Percentiles rank a stretch among this genome's conserved stretches.
Conservation (phyloP, 2,888 invertebrate genomes). For the Oscheius sp. region DNA sequence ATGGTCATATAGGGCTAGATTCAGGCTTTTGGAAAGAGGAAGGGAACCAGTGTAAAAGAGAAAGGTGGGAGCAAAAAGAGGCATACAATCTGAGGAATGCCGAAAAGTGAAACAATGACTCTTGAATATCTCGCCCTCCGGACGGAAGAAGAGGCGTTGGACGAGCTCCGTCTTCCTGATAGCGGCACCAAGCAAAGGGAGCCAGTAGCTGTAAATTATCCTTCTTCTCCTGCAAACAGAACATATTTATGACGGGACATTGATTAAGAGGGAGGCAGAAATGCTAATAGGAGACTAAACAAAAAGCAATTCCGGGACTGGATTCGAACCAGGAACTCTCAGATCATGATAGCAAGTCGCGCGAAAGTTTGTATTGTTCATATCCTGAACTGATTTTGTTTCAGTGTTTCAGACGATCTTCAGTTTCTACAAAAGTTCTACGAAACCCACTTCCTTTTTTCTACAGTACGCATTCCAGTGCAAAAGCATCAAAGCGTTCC, state of each 20-base stretch:
- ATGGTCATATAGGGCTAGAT: not conserved
- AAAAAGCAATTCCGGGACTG: not conserved
- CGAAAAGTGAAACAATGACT: not conserved
- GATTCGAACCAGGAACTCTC: too few relatives aligned
- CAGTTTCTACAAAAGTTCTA: too few relatives aligned
- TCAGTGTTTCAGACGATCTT: too few relatives aligned
- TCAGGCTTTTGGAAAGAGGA: not conserved
- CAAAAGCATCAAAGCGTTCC: slow-evolving; percentile 19
- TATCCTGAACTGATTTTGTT: too few relatives aligned
- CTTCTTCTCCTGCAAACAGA: slow-evolving; percentile 30
- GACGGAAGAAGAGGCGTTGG: slow-evolving; percentile 3
- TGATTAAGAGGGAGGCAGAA: slow-evolving; percentile 6
- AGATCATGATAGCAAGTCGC: too few relatives aligned
- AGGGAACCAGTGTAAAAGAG: not conserved
- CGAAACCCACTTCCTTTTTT: too few relatives aligned
- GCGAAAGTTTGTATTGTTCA: too few relatives aligned
- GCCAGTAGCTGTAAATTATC: slow-evolving; percentile 27
- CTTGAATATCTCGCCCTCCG: not conserved
- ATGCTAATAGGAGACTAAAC: not conserved
- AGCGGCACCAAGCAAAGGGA: slow-evolving; percentile 17
- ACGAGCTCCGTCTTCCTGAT: slow-evolving; percentile 10
- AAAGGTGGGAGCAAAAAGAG: not conserved
- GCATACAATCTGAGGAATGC: not conserved
- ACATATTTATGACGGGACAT: slow-evolving; percentile 32
- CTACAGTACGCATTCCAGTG: too few relatives aligned